Evolutionary conservation across 2,113 vertebrate genomes (phyloP).

Genomic region (Mustela nigripes): DNA sequence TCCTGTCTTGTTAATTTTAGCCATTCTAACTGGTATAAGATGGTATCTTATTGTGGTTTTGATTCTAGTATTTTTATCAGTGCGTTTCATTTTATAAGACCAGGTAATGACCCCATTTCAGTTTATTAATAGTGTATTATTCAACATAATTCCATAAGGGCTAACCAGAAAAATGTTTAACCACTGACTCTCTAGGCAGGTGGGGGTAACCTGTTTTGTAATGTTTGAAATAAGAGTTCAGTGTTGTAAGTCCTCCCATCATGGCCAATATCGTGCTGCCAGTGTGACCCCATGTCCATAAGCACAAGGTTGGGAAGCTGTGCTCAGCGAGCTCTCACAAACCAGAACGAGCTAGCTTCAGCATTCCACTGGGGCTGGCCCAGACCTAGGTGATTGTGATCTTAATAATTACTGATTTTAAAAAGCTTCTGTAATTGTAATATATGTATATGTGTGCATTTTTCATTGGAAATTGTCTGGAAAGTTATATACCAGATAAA

Average conservation of each 20-base stretch:
- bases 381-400: not conserved
- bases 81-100: not conserved
- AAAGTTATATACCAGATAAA: not conserved
- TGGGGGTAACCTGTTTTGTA: not conserved
- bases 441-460: not conserved
- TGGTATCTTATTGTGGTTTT: not conserved
- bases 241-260: no score
- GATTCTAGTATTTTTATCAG: not conserved
- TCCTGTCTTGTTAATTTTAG: not conserved
- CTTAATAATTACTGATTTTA: not conserved
- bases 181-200: not conserved
- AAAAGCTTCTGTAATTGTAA: not conserved
- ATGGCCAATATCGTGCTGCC: not conserved
- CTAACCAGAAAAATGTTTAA: not conserved
- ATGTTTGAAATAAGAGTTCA: not conserved
- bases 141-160: not conserved
- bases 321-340: not conserved
- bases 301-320: not conserved
- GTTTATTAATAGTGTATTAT: not conserved
- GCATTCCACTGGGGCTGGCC: not conserved
- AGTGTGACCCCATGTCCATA: not conserved
- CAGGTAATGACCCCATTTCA: not conserved
- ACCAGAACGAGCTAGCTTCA: not conserved
- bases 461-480: not conserved
- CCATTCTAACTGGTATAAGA: not conserved